A percentile compares a stretch with the other conserved stretches of the same genome.
These are phyloP conservation scores for Chloroclystis v-ata DNA, from an alignment of 2,888 invertebrate species.

Conservation along the genomic window DNA sequence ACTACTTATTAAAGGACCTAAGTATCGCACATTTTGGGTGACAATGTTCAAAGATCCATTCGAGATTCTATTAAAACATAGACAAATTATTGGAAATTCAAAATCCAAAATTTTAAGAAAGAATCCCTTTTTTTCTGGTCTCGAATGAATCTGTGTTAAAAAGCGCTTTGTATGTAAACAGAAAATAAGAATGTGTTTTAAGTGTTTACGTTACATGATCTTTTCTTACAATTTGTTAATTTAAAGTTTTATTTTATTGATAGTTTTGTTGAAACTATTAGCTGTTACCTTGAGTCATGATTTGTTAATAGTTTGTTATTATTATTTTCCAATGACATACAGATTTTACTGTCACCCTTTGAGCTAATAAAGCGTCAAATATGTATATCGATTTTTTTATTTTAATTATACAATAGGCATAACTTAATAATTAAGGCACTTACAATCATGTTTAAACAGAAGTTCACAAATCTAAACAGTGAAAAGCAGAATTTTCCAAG, in stretches of 20 bases:
- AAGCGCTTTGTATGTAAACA: conserved; percentile 14
- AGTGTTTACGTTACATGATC: conserved; percentile 11
- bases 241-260: conserved; percentile 65
- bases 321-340: conserved; percentile 73
- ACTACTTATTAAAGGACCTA: conserved; percentile 36
- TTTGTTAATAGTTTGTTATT: conserved; percentile 76
- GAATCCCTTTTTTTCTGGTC: conserved; percentile 25
- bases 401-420: conserved; percentile 1
- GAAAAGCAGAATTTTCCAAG: background rate
- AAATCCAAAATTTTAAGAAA: conserved; percentile 20
- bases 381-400: conserved; percentile 66
- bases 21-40: conserved; percentile 54
- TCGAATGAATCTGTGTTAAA: conserved; percentile 34
- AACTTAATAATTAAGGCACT: background rate
- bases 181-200: background rate
- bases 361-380: conserved; percentile 76
- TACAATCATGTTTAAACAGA: background rate
- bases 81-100: conserved; percentile 18
- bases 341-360: conserved; percentile 73
- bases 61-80: conserved; percentile 31
- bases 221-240: conserved; percentile 52
- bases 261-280: conserved; percentile 75
- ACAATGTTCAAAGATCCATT: conserved; percentile 45
- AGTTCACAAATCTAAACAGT: background rate
- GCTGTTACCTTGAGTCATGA: conserved; percentile 76